phyloP scores from a whole-genome alignment of 2,888 invertebrate species.

The Cantharis rustica region DNA sequence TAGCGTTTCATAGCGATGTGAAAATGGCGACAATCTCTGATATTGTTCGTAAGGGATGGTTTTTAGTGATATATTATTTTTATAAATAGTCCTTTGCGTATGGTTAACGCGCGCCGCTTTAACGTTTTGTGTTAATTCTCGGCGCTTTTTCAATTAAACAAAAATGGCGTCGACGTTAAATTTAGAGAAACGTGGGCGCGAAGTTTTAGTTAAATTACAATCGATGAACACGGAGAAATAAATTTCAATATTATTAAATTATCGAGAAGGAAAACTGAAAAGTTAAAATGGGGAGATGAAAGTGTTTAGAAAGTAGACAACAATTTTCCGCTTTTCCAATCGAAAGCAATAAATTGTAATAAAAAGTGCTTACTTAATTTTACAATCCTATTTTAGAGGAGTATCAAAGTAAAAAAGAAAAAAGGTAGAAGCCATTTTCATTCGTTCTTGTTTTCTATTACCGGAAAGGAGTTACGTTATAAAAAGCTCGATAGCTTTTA shows the following conservation, averaged over 20 bases:
- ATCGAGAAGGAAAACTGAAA: neutral
- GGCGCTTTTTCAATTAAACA: neutral
- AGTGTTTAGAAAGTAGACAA: slow-evolving; percentile 16
- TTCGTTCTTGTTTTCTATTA: slow-evolving; percentile 51
- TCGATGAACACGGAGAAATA: neutral
- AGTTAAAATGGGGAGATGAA: neutral
- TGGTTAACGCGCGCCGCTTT: neutral
- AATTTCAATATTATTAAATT: neutral
- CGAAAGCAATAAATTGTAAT: slow-evolving; percentile 26
- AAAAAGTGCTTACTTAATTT: slow-evolving; percentile 38
- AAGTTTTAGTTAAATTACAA: neutral
- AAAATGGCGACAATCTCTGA: slow-evolving; percentile 55
- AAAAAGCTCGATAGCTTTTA: slow-evolving; percentile 51
- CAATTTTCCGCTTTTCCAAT: slow-evolving; percentile 7
- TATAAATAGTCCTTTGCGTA: slow-evolving; percentile 27
- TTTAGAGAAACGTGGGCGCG: neutral
- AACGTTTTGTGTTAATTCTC: neutral
- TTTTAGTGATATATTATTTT: slow-evolving; percentile 39
- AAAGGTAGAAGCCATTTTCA: slow-evolving; percentile 41
- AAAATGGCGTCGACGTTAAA: neutral
- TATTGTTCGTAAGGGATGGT: slow-evolving; percentile 52
- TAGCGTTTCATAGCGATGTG: slow-evolving; percentile 46
- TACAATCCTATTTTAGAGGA: slow-evolving; percentile 37
- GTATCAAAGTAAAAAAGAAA: slow-evolving; percentile 27
- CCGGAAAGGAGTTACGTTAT: slow-evolving; percentile 41